Percentiles rank a stretch among this genome's conserved stretches.
These are phyloP conservation scores for Pseudomyrmex pallidus DNA, from an alignment of 1,140 invertebrate genomes.

Conservation along the genomic window DNA sequence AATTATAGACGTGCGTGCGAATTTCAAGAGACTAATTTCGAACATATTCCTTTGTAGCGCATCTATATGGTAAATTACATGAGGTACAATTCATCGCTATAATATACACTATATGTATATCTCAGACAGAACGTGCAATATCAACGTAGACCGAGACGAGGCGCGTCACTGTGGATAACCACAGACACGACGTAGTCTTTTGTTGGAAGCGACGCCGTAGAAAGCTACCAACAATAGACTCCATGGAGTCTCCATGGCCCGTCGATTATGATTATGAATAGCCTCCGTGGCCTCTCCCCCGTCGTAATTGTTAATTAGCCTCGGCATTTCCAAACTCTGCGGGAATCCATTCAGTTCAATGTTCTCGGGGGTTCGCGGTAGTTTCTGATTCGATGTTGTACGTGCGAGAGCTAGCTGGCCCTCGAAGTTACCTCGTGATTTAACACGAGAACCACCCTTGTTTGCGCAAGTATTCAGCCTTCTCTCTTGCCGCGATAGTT, in stretches of 20 bases:
- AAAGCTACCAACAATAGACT: conserved; percentile 64
- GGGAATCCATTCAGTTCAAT: conserved; percentile 45
- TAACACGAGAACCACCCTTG: conserved; percentile 72
- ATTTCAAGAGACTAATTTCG: no score
- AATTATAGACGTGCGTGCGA: no score
- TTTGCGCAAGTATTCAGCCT: conserved; percentile 62
- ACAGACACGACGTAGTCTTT: conserved; percentile 41
- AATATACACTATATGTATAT: background rate
- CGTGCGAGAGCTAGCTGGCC: conserved; percentile 36
- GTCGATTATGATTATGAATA: conserved; percentile 71
- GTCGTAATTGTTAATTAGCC: conserved; percentile 68
- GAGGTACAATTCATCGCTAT: conserved; percentile 21
- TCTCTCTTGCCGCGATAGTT: conserved; percentile 62
- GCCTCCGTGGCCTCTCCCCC: conserved; percentile 33
- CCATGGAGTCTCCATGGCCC: conserved; percentile 45
- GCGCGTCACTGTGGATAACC: conserved; percentile 63
- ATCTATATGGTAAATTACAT: conserved; percentile 33
- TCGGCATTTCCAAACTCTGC: conserved; percentile 52
- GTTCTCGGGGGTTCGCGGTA: conserved; percentile 44
- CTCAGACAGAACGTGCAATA: conserved; percentile 43
- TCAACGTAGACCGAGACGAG: conserved; percentile 50
- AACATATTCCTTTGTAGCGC: background rate
- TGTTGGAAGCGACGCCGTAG: conserved; percentile 37
- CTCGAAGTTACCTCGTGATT: conserved; percentile 80
- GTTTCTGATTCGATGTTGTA: conserved; percentile 54